A percentile compares a stretch with the other conserved stretches of the same genome.
These are phyloP conservation scores for Mobula hypostoma DNA, from an alignment of 2,113 vertebrate genomes.

Conservation along the genomic window DNA sequence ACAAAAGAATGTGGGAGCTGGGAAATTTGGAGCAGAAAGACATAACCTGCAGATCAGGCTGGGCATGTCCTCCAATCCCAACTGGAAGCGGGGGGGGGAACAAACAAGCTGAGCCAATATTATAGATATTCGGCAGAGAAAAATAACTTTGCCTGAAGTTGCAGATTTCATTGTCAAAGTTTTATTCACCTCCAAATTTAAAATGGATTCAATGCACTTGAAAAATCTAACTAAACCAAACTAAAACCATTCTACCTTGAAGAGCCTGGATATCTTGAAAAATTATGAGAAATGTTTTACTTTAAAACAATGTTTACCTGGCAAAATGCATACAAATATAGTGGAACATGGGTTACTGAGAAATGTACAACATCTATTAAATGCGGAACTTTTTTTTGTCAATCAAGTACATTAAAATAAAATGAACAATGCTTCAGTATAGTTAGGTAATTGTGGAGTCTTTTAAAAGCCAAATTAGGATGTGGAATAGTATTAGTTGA, in stretches of 20 bases:
- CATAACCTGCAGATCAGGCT: too few relatives aligned
- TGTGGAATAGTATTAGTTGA: not conserved
- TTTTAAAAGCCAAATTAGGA: slow-evolving; percentile 16
- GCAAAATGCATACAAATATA: not conserved
- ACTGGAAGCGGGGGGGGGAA: too few relatives aligned
- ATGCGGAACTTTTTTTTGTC: not conserved
- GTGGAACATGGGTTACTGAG: not conserved
- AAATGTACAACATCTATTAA: not conserved
- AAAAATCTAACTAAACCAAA: not conserved
- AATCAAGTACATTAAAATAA: not conserved
- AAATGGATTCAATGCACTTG: not conserved
- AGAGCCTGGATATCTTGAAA: not conserved
- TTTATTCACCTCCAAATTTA: not conserved
- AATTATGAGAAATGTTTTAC: not conserved
- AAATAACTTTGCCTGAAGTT: too few relatives aligned
- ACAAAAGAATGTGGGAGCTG: too few relatives aligned
- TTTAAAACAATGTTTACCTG: not conserved
- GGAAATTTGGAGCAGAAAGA: too few relatives aligned
- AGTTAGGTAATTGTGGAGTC: not conserved
- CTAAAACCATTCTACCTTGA: not conserved
- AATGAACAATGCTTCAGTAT: not conserved
- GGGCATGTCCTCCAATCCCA: too few relatives aligned
- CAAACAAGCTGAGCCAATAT: too few relatives aligned
- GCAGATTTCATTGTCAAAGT: too few relatives aligned
- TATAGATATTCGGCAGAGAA: too few relatives aligned